phyloP scores from a whole-genome alignment of 2,797 vertebrate genomes.

The Tauraco hartlaubi region DNA sequence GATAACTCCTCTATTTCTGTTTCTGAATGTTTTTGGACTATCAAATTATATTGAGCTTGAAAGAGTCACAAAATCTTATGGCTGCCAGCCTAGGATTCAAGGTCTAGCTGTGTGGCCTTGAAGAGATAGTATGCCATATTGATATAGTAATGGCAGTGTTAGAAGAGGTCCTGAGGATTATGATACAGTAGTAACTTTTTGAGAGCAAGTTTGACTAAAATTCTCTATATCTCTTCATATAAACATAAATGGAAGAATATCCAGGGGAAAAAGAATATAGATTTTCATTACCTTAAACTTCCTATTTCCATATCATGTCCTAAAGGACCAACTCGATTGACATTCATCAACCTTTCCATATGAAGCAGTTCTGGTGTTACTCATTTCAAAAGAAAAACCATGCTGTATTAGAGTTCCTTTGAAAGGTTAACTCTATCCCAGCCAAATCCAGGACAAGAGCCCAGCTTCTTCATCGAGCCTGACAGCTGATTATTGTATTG shows the following conservation, averaged over 20 bases:
- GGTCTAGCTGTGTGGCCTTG: neutral
- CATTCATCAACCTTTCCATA: neutral
- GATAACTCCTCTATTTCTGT: neutral
- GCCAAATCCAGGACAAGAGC: too few relatives aligned
- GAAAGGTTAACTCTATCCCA: too few relatives aligned
- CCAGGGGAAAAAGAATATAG: neutral
- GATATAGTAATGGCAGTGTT: neutral
- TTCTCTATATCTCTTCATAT: neutral
- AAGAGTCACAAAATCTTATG: neutral
- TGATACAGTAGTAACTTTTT: neutral
- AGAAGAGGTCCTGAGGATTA: neutral
- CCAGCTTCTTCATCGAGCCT: too few relatives aligned
- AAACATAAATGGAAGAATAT: neutral
- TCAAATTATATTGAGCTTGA: neutral
- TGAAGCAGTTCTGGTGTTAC: neutral
- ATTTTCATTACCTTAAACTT: neutral
- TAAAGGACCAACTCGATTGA: neutral
- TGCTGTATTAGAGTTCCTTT: neutral
- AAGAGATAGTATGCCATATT: neutral
- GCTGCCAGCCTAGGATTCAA: neutral
- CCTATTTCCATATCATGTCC: neutral
- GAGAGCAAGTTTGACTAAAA: neutral
- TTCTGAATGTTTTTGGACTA: neutral
- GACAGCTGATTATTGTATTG: too few relatives aligned
- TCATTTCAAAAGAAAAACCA: neutral